Base-by-base conservation (phyloP, 2,113 vertebrate species). In the Cryptomyrus ogoouensis region DNA sequence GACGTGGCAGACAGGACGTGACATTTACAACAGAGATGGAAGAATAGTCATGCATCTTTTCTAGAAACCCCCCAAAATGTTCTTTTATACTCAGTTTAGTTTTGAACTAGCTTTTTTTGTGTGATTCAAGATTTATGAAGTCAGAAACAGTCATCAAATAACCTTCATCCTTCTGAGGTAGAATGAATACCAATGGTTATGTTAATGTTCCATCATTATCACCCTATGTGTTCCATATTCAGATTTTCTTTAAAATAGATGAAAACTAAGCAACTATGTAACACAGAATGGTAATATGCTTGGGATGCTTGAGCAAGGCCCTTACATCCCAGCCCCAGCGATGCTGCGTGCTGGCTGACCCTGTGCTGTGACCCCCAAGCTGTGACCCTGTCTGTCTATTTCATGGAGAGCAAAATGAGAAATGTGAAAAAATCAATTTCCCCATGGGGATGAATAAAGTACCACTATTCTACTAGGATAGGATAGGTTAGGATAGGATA, bases 101-200 rank as follows among this genome's bases (percentile, higher is more conserved):
- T 10, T 87, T 31, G 27, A 31, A 87, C 46, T 27, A 87, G 84
- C 24, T 87, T 35, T 3, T 85, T 86, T 52, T 49, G n/a, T 46
- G 24, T 53, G 17, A 53, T 47, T 87, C 13, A 46, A 87, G 84
- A 87, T 87, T 87, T 50, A 87, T 87, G n/a, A 86, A 46, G 84
- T 50, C 70, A 77, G 70, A 31, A 77, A 77, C 13, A 31, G 31
- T 87, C 47, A 35, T 31, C 31, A 15, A 19, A 56, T 12, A 87
- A 31, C 47, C 31, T 50, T 53, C 50, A 52, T 87, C n/a, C 24
- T 27, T 56, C 31, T 35, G 7, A 31, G 50, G 13, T 19, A 39
- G 47, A 35, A 87, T 53, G n/a, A 66, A 56, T 85, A 27, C 5
- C n/a, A 10, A 49, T 49, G 46, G n/a, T n/a, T 49, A 47, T 49